Percentiles rank a stretch among this genome's conserved stretches.
Evolutionary conservation across 2,888 invertebrate genomes (phyloP).

Genomic region (Drosophila phalerata): DNA sequence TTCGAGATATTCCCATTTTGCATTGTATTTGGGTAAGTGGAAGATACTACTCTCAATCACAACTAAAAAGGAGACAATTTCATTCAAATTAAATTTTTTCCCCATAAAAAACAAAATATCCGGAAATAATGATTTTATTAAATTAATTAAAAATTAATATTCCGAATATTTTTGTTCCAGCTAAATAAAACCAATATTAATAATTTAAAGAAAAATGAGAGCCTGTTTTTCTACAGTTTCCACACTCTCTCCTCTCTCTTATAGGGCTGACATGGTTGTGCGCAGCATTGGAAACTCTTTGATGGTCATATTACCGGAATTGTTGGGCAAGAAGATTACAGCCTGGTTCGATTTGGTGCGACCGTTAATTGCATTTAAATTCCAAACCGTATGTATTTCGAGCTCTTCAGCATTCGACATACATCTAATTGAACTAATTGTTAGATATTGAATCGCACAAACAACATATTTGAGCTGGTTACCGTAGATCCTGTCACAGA

Average conservation of each 20-base stretch:
- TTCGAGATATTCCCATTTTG: slow-evolving; percentile 99
- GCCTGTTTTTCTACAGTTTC: too few species aligned
- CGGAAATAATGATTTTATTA: too few species aligned
- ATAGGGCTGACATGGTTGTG: slow-evolving; percentile 94
- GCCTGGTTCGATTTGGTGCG: slow-evolving; percentile 96
- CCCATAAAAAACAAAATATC: too few species aligned
- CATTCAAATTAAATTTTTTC: not conserved
- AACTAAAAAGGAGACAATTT: not conserved
- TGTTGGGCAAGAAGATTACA: slow-evolving; percentile 95
- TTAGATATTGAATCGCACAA: slow-evolving; percentile 96
- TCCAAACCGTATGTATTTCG: slow-evolving; percentile 92
- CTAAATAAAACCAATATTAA: too few species aligned
- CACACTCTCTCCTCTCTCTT: slow-evolving; percentile 27
- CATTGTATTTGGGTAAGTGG: slow-evolving; percentile 95
- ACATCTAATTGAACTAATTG: not conserved
- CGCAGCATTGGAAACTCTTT: slow-evolving; percentile 95
- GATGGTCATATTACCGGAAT: slow-evolving; percentile 94
- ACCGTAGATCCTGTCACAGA: slow-evolving; percentile 95
- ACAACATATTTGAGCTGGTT: slow-evolving; percentile 98
- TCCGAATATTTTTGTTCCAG: too few species aligned
- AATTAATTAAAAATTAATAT: too few species aligned
- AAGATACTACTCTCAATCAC: not conserved
- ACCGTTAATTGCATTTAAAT: slow-evolving; percentile 97
- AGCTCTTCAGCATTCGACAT: not conserved
- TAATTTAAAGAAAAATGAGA: too few species aligned